Evolutionary conservation across 2,113 vertebrate genomes (phyloP).

Genomic region (Marcusenius ussheri): DNA sequence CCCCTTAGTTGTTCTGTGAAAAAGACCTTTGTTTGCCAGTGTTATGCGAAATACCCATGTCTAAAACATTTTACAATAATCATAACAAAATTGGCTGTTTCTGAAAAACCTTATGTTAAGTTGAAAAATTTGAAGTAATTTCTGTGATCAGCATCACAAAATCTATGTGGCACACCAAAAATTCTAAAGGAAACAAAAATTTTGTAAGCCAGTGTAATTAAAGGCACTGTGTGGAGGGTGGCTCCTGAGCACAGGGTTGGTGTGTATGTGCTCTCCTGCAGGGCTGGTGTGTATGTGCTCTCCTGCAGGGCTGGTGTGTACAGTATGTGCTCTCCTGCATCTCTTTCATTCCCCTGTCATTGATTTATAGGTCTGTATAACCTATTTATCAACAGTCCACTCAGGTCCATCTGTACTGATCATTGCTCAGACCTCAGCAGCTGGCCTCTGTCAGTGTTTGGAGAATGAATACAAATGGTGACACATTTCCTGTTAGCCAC

Average conservation of each 20-base stretch:
- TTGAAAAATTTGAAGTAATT: not conserved
- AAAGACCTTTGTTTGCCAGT: too few relatives aligned
- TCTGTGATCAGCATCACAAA: not conserved
- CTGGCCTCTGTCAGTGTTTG: not conserved
- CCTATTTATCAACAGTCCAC: not conserved
- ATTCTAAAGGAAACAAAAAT: not conserved
- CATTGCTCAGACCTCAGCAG: not conserved
- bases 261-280: too few relatives aligned
- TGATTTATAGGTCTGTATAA: not conserved
- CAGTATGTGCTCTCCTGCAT: not conserved
- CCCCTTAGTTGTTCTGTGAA: too few relatives aligned
- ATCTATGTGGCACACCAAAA: not conserved
- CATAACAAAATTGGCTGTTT: not conserved
- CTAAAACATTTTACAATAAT: too few relatives aligned
- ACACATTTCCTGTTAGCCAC: not conserved
- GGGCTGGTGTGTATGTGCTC: too few relatives aligned
- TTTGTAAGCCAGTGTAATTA: not conserved
- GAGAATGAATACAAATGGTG: not conserved
- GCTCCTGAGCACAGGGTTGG: not conserved
- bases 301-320: not conserved
- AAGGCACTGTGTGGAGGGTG: not conserved
- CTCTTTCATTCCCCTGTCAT: not conserved
- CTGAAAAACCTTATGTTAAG: not conserved
- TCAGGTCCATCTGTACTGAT: not conserved
- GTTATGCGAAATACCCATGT: too few relatives aligned